Evolutionary conservation across 2,888 invertebrate species (phyloP).

Genomic region (Oligia strigilis): DNA sequence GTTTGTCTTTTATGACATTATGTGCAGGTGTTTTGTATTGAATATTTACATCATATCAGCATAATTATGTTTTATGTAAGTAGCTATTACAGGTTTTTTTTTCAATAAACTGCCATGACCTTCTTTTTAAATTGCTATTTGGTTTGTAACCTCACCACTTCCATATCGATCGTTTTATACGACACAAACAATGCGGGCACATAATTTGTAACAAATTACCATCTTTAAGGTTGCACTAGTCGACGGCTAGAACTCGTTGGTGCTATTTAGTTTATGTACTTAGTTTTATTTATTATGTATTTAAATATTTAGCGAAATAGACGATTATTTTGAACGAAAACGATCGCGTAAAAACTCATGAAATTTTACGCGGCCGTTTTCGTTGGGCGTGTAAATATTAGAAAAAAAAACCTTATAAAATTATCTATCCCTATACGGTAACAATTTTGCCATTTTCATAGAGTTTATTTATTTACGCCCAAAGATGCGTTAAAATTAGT

Average conservation of each 20-base stretch:
- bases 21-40: neutral
- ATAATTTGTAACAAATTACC: neutral
- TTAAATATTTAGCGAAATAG: neutral
- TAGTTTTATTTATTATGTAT: no score
- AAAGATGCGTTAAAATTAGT: neutral
- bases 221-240: no score
- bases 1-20: neutral
- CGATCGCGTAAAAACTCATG: no score
- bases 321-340: neutral
- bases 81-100: neutral
- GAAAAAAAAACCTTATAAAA: no score
- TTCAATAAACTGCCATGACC: neutral
- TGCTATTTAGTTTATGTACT: no score
- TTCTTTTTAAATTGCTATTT: neutral
- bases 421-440: neutral
- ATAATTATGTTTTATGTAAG: neutral
- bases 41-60: slow-evolving; percentile 3
- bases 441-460: neutral
- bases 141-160: neutral
- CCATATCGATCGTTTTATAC: neutral
- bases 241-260: no score
- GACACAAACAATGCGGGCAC: neutral
- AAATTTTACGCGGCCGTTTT: no score
- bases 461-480: neutral
- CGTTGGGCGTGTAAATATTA: neutral